Conservation (phyloP, 2,888 invertebrate genomes). For the Ceriagrion tenellum region DNA sequence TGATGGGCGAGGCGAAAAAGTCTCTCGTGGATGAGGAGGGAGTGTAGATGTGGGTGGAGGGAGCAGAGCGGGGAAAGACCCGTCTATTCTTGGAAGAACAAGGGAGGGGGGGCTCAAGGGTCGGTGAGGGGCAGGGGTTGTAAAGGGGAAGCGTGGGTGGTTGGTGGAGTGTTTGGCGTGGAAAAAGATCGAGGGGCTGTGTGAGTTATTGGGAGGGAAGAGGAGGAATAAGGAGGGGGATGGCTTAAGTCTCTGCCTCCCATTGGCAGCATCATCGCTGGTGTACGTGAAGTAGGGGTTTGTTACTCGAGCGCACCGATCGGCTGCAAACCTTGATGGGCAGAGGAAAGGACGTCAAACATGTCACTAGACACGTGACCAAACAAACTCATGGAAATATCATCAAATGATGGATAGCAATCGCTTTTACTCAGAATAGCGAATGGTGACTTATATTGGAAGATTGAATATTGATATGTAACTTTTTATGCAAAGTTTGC, state of each 20-base stretch:
- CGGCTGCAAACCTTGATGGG: background rate
- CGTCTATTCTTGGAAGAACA: slow-evolving; percentile 63
- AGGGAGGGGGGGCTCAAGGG: background rate
- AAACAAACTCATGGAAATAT: too few species aligned
- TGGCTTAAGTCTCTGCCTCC: background rate
- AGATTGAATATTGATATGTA: too few species aligned
- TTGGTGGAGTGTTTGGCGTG: background rate
- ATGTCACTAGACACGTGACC: too few species aligned
- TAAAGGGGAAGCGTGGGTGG: background rate
- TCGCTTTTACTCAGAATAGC: too few species aligned
- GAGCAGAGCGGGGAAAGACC: slow-evolving; percentile 13
- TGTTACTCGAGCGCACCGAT: background rate
- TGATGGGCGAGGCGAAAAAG: background rate
- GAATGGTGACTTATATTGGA: too few species aligned
- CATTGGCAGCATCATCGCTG: too few species aligned
- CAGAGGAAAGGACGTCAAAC: too few species aligned
- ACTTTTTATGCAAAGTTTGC: too few species aligned
- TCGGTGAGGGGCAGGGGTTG: background rate
- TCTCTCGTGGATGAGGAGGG: background rate
- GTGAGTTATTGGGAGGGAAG: background rate
- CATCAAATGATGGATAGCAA: too few species aligned
- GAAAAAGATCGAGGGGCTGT: background rate
- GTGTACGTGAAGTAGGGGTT: too few species aligned
- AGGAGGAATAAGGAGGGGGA: background rate
- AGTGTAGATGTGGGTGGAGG: slow-evolving; percentile 2